phyloP scores from a whole-genome alignment of 2,113 vertebrate genomes.

The Hemiscyllium ocellatum region DNA sequence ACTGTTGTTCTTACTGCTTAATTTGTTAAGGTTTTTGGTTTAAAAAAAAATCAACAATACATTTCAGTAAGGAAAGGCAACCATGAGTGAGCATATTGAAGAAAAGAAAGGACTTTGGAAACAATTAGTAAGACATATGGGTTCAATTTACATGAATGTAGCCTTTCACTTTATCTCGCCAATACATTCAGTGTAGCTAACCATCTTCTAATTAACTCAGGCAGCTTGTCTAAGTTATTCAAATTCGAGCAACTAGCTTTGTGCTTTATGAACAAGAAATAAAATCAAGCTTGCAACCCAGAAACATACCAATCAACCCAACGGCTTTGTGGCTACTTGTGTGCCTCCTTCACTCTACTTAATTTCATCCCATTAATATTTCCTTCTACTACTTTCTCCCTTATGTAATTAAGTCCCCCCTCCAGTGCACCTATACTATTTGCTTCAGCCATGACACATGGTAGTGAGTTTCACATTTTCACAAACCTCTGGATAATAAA shows the following conservation, averaged over 20 bases:
- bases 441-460: too few species aligned
- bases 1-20: background rate
- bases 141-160: background rate
- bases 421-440: too few species aligned
- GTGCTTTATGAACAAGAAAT: background rate
- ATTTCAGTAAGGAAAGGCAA: background rate
- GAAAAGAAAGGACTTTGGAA: background rate
- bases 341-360: background rate
- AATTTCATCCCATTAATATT: background rate
- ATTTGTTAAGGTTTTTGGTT: background rate
- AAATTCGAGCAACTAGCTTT: background rate
- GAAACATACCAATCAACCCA: background rate
- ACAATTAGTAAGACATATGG: background rate
- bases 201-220: background rate
- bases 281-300: background rate
- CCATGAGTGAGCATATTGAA: background rate
- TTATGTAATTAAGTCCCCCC: too few species aligned
- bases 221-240: background rate
- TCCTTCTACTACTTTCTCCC: background rate
- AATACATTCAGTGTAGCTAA: background rate
- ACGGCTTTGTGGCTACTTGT: background rate
- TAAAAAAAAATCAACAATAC: background rate
- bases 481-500: too few species aligned
- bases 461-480: too few species aligned
- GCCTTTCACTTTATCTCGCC: background rate